Evolutionary conservation across 1,140 invertebrate species (phyloP), one percentile per base, ranked within the genome.

Genomic region (Drosophila paulistorum): DNA sequence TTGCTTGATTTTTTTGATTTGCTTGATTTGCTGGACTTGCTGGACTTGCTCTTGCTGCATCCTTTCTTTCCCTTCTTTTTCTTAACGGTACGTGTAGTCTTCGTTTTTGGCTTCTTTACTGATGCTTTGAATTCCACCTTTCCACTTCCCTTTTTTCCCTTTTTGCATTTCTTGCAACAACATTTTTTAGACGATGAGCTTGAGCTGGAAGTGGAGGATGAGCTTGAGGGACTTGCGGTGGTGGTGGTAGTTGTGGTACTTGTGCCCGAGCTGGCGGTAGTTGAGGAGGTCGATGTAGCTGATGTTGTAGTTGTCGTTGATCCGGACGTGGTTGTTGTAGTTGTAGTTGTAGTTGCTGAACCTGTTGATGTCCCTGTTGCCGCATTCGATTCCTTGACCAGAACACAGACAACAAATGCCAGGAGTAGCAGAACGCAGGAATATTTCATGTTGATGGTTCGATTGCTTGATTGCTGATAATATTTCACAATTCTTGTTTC

Each of bases 381-480:
- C 13, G 33, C 33, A 20, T 20, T n/a, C 10, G 23, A 39, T 35
- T 59, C 33, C 3, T 2, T 59, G 7, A 59, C 14, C 5, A 59
- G 57, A 33, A 59, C 17, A 59, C 57, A 59, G 14, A n/a, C 33
- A 11, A 59, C 5, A 9, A 10, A 10, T 6, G 57, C 14, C 33
- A 59, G 33, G 14, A 59, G 57, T 37, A 59, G 57, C 3, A 51
- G 17, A 10, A 59, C 57, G 14, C 57, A 37, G 39, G 57, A 33
- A 14, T 59, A 39, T 59, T 10, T 37, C 57, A 59, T 59, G 33
- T 59, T 59, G 57, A 59, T 39, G 14, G 4, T 59, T 59, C 6
- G 9, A 20, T 17, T 59, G 17, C 7, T 9, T 39, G 2, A 20
- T 35, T 20, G 17, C 57, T 59, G 57, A 59, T 59, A 20, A 1